Base-by-base conservation (phyloP, 2,797 vertebrate species). In the Tapirus indicus region DNA sequence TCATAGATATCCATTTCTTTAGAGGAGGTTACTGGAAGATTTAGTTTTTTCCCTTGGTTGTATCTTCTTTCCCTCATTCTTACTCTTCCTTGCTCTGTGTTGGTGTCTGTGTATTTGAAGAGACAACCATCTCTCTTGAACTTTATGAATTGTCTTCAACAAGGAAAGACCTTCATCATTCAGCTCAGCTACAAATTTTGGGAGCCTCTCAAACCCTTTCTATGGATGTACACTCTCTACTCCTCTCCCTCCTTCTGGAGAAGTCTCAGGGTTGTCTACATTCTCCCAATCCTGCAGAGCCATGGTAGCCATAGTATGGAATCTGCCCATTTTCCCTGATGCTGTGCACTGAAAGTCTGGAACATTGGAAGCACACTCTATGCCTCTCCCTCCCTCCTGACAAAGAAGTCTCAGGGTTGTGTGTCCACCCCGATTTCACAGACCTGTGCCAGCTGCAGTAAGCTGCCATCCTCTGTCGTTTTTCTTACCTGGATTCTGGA, bases 311-410 rank as follows among this genome's bases (percentile, higher is more conserved):
- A 78, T 38, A 66, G 41, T 66, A 41, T 44, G 27, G 14, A 5
- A 20, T 3, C 11, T 20, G 14, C 23, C 35, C 18, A 38, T 13
- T 66, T 66, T 54, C 41, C 66, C 6, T 54, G n/a, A 6, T 1
- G 0, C 20, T 41, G 20, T n/a, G 3, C 9, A 52, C 20, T 9
- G 0, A 21, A 64, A 8, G 13, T 11, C 27, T 27, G 10, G 13
- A 49, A 6, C 29, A 6, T 9, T 77, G 27, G 9, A n/a, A 38
- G 27, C n/a, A n/a, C n/a, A 54, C 5, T 27, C 11, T 0, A 1
- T 5, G n/a, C 29, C 6, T 11, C 20, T n/a, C 38, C 16, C 32
- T 44, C 17, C 27, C 6, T 68, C 47, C 47, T 44, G 4, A 21
- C 35, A 18, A 9, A 75, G 41, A 85, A n/a, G 27, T 75, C 20